Evolutionary conservation across 1,140 invertebrate species (phyloP), one percentile per base, ranked within the genome.

Genomic region (Solen grandis): DNA sequence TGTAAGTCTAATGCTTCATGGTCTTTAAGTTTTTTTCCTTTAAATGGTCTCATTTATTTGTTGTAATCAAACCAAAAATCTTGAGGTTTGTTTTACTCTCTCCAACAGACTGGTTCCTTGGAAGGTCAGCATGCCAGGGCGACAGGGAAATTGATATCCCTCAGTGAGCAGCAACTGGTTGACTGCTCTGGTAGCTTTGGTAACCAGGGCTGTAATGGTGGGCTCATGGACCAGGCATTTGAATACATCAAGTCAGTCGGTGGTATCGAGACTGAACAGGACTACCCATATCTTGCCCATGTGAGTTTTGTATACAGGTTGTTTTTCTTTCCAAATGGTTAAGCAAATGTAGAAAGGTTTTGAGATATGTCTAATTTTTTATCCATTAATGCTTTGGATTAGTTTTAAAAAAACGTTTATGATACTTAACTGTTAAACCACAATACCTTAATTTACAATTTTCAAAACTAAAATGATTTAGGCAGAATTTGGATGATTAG

Each of bases 151-250:
- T 68, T 91, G 50, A 62, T 87, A 1, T 85, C 82, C 60, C 73
- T 91, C 2, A 86, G 85, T 66, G 90, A 90, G 75, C 90, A 91
- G 65, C 83, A 91, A 55, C 76, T 91, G 19, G 82, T 90, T 5
- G 90, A 90, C 65, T 91, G 90, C 75, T 89, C 84, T 27, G 33
- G 31, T 22, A 14, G 13, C 13, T 77, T 25, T 70, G 89, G 86
- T 38, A 99, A 99, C 93, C 94, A 98, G 90, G 99, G 99, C 62
- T 99, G 99, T 92, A 95, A 97, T 86, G 98, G 98, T 85, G 98
- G 98, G 70, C 93, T 98, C n/a, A 99, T 99, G 97, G 97, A 98
- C 93, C 94, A 96, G 66, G 95, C 94, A 1, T 95, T 99, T 93
- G 93, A 95, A 85, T 99, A 99, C 92, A 95, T 99, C 85, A 97